phyloP scores from a whole-genome alignment of 1,140 invertebrate genomes.

The Trinorchestia longiramus region DNA sequence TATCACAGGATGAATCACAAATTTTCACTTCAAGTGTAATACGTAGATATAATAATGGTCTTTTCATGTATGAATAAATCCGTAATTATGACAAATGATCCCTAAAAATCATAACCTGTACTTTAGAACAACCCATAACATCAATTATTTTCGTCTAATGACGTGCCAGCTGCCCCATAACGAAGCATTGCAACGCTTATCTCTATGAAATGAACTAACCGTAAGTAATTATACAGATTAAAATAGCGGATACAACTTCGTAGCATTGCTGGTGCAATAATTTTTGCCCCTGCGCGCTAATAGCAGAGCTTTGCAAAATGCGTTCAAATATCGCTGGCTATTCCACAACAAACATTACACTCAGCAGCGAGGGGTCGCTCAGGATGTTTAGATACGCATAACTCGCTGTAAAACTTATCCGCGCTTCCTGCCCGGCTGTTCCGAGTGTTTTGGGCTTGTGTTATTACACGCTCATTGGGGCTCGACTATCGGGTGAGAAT shows the following conservation, averaged over 20 bases:
- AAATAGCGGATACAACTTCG: not conserved
- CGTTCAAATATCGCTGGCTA: constrained; percentile 6
- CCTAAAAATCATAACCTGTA: not conserved
- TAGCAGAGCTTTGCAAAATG: not conserved
- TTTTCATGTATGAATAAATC: not conserved
- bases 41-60: not conserved
- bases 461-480: not conserved
- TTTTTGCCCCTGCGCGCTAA: not conserved
- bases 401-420: constrained; percentile 1
- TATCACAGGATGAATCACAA: too few species aligned
- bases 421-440: not conserved
- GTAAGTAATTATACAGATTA: not conserved
- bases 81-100: not conserved
- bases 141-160: not conserved
- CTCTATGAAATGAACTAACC: not conserved
- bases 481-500: not conserved
- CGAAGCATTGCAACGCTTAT: not conserved
- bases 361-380: not conserved
- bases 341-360: not conserved
- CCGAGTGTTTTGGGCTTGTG: not conserved
- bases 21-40: not conserved
- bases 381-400: constrained; percentile 42
- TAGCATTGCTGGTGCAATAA: not conserved
- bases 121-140: not conserved
- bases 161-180: too few species aligned